A percentile compares a stretch with the other conserved stretches of the same genome.
phyloP scores from a whole-genome alignment of 1,140 invertebrate genomes.

The Tribolium madens region DNA sequence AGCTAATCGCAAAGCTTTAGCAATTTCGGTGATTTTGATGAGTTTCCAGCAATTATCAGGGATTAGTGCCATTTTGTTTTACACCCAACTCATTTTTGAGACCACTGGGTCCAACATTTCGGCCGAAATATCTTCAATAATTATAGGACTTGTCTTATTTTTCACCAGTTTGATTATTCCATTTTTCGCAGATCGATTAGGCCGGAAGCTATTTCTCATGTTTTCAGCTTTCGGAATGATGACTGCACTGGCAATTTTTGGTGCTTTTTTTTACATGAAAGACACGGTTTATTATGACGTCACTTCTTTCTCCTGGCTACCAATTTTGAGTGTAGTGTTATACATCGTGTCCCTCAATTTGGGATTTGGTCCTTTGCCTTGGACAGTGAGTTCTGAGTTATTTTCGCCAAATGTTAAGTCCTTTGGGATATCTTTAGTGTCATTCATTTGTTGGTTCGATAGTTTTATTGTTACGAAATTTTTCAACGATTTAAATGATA shows the following conservation, averaged over 20 bases:
- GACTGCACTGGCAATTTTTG: not conserved
- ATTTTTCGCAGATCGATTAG: conserved; percentile 3
- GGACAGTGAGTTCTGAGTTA: conserved; percentile 85
- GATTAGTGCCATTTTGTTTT: conserved; percentile 17
- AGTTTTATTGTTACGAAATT: conserved; percentile 83
- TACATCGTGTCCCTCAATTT: conserved; percentile 35
- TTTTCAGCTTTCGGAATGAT: conserved; percentile 5
- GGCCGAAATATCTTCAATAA: conserved; percentile 19
- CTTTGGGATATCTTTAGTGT: conserved; percentile 77
- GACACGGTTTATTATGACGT: not conserved
- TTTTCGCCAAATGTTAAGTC: conserved; percentile 81
- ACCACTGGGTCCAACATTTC: not conserved
- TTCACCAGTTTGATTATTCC: conserved; percentile 28
- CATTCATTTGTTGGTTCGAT: conserved; percentile 80
- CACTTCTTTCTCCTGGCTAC: conserved; percentile 10
- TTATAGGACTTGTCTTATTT: not conserved
- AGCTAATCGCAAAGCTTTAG: conserved; percentile 1
- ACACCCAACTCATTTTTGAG: conserved; percentile 21
- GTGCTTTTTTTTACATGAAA: conserved; percentile 16
- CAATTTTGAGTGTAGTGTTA: conserved; percentile 27
- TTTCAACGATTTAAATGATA: conserved; percentile 72
- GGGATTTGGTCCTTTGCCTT: conserved; percentile 20
- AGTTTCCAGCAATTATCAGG: conserved; percentile 3
- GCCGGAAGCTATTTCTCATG: not conserved
- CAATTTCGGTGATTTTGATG: conserved; percentile 7